phyloP scores from a whole-genome alignment of 2,888 invertebrate genomes.

The Heliconius charithonia region DNA sequence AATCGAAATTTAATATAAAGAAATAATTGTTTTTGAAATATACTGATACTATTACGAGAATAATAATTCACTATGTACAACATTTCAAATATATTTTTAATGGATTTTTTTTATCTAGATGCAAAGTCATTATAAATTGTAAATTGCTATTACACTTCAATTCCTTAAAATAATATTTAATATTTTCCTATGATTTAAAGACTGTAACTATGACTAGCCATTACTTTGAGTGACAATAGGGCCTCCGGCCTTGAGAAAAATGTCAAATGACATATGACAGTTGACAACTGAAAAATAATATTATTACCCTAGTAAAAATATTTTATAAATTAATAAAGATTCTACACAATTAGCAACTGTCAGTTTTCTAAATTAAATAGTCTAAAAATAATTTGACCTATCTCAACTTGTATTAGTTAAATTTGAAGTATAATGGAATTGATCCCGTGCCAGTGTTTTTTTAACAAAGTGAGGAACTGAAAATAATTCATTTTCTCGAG shows the following conservation, averaged over 20 bases:
- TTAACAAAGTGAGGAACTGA: no score
- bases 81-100: not conserved
- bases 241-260: not conserved
- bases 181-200: conserved; percentile 22
- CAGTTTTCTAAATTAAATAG: not conserved
- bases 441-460: no score
- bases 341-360: not conserved
- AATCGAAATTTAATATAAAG: conserved; percentile 33
- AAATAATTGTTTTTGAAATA: conserved; percentile 26
- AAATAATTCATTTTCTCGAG: no score
- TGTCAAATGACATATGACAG: not conserved
- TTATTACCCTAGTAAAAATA: conserved; percentile 11
- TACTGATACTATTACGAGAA: conserved; percentile 39
- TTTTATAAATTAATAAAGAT: not conserved
- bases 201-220: conserved; percentile 33
- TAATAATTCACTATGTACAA: not conserved
- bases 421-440: no score
- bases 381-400: no score
- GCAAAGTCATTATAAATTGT: conserved; percentile 1
- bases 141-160: conserved; percentile 20
- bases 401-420: no score
- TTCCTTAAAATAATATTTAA: conserved; percentile 30
- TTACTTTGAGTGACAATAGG: conserved; percentile 25
- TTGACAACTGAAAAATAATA: conserved; percentile 3
- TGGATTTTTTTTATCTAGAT: not conserved